Evolutionary conservation across 2,888 invertebrate genomes (phyloP), one percentile per base, ranked within the genome.

Genomic region (Nymphalis polychloros): DNA sequence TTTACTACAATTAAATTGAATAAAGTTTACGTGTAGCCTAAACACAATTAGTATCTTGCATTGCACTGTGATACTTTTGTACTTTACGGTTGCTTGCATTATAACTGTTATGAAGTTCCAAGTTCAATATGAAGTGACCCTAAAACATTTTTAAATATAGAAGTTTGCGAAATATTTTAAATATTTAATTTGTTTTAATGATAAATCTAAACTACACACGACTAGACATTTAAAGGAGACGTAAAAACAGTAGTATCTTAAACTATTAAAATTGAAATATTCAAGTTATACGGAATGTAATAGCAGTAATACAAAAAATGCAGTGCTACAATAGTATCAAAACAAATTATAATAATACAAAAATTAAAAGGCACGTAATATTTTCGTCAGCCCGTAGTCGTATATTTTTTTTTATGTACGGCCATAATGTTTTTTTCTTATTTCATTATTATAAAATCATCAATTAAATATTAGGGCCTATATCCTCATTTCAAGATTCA

Each of bases 181-280:
- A n/a, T n/a, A n/a, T n/a, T 50, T 52, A 35, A 61, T 57, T 55
- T 53, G 20, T 52, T 62, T 48, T 60, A 52, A 59, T 63, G 50
- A 61, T 52, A 50, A 76, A 75, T 76, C 75, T 79, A 79, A 70
- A 70, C 74, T 78, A 79, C 67, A 63, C 67, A 74, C 76, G 81
- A 81, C 81, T 81, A 81, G 79, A 79, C 74, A 78, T 78, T 75
- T 77, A 77, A 78, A 75, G 66, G 70, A 74, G 75, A 69, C 69
- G 67, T 67, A 60, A 66, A 73, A 76, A 68, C 23, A 61, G 59
- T 41, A 59, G 53, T 69, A 65, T 59, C 68, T 70, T 68, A 70
- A 57, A n/a, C 46, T 62, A 64, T 64, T 59, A 57, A 68, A 49
- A 69, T 23, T 57, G 16, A 63, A 59, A 55, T 48, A 20, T 53